A percentile compares a stretch with the other conserved stretches of the same genome.
Conservation (phyloP, 2,888 invertebrate species). For the Drosophila pegasa region DNA sequence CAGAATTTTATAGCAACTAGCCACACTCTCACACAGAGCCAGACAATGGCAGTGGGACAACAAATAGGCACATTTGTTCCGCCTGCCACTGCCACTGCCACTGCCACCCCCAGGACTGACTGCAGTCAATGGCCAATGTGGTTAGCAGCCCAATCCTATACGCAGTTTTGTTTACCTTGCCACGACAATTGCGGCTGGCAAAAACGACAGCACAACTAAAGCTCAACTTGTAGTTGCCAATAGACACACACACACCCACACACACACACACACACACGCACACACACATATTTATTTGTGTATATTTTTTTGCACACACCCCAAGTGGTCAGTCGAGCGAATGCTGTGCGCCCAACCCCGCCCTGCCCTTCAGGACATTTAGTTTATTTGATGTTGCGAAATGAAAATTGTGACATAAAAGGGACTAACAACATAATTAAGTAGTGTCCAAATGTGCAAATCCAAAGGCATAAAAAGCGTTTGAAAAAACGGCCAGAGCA, state of each 20-base stretch:
- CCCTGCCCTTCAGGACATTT: constrained; percentile 57
- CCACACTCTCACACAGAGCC: constrained; percentile 35
- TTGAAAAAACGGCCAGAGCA: constrained; percentile 35
- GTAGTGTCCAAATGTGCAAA: constrained; percentile 78
- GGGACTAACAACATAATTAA: constrained; percentile 81
- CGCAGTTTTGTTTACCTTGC: constrained; percentile 80
- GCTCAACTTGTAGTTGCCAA: constrained; percentile 16
- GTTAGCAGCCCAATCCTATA: constrained; percentile 62
- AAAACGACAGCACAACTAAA: constrained; percentile 23
- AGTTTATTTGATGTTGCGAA: constrained; percentile 78
- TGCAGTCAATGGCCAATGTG: constrained; percentile 71
- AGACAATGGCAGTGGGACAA: constrained; percentile 44
- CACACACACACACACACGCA: constrained; percentile 4
- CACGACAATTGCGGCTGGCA: constrained; percentile 76
- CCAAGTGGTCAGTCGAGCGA: constrained; percentile 20
- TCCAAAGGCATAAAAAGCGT: constrained; percentile 74
- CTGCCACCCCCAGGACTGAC: constrained; percentile 44
- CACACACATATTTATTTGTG: constrained; percentile 1
- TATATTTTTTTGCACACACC: constrained; percentile 9
- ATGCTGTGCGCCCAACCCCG: constrained; percentile 6
- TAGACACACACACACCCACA: not conserved
- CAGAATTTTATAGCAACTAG: constrained; percentile 77
- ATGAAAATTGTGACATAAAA: constrained; percentile 81
- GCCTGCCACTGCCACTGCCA: constrained; percentile 40
- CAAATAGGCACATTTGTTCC: constrained; percentile 78